phyloP scores from a whole-genome alignment of 2,888 invertebrate species.

The Philonicus albiceps region DNA sequence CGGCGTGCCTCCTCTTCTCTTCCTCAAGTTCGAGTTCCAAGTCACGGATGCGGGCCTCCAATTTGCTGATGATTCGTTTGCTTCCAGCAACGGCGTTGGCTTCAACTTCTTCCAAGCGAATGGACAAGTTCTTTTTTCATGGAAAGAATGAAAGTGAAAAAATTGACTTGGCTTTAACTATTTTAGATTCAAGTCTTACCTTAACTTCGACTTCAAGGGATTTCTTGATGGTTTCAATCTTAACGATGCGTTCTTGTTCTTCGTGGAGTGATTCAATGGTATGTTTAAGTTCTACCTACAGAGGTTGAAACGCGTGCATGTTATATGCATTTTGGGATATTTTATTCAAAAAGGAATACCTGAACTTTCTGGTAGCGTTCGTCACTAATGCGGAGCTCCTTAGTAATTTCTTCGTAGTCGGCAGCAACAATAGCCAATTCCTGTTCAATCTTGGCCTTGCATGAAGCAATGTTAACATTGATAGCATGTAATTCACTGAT shows the following conservation, averaged over 20 bases:
- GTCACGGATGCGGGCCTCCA: constrained; percentile 94
- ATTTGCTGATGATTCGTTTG: constrained; percentile 96
- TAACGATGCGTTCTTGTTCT: constrained; percentile 95
- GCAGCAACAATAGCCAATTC: constrained; percentile 89
- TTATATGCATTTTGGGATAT: neutral
- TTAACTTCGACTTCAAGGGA: constrained; percentile 97
- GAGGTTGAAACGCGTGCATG: neutral
- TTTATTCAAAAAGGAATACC: constrained; percentile 60
- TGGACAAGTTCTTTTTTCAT: constrained; percentile 75
- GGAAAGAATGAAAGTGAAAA: constrained; percentile 10
- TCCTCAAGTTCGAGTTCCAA: constrained; percentile 94
- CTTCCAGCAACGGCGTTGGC: constrained; percentile 96
- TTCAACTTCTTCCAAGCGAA: constrained; percentile 95
- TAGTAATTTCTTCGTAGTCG: constrained; percentile 98
- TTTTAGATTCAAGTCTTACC: constrained; percentile 62
- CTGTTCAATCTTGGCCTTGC: constrained; percentile 94
- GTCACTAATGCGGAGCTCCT: constrained; percentile 91
- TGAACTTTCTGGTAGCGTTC: constrained; percentile 94
- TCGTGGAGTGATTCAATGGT: constrained; percentile 93
- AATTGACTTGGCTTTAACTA: neutral
- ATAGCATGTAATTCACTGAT: constrained; percentile 94
- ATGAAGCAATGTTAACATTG: constrained; percentile 93
- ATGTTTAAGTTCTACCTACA: constrained; percentile 87
- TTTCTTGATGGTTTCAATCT: constrained; percentile 97
- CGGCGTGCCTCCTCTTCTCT: constrained; percentile 96